Percentiles rank a stretch among this genome's conserved stretches.
Conservation (phyloP, 2,888 invertebrate genomes). For the Lamellibrachia satsuma region DNA sequence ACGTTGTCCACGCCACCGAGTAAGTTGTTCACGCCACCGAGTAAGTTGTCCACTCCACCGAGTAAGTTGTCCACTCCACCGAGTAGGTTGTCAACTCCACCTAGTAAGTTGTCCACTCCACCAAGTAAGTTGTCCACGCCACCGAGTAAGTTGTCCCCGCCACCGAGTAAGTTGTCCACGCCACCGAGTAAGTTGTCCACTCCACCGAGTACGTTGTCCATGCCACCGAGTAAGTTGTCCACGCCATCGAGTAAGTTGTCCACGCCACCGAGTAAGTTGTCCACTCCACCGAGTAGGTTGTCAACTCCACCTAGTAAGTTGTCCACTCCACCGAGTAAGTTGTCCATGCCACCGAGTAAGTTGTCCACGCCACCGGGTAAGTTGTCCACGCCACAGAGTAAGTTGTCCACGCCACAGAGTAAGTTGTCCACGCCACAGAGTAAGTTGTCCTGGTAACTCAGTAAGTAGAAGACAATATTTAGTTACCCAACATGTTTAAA, state of each 20-base stretch:
- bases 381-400: not conserved
- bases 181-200: not conserved
- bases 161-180: not conserved
- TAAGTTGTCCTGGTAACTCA: too few relatives aligned
- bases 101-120: not conserved
- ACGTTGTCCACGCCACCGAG: not conserved
- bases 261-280: not conserved
- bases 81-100: not conserved
- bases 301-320: not conserved
- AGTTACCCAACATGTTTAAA: not conserved
- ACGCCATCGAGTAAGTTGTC: not conserved
- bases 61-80: not conserved
- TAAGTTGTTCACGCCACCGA: not conserved
- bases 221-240: not conserved
- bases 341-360: not conserved
- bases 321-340: not conserved
- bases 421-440: too few relatives aligned
- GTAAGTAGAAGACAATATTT: not conserved
- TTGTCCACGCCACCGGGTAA: not conserved
- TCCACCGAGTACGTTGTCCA: not conserved
- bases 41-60: not conserved
- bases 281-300: not conserved
- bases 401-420: too few relatives aligned
- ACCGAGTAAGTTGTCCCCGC: not conserved
- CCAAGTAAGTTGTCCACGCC: not conserved